phyloP scores from a whole-genome alignment of 2,113 vertebrate genomes.

The Tenrec ecaudatus region DNA sequence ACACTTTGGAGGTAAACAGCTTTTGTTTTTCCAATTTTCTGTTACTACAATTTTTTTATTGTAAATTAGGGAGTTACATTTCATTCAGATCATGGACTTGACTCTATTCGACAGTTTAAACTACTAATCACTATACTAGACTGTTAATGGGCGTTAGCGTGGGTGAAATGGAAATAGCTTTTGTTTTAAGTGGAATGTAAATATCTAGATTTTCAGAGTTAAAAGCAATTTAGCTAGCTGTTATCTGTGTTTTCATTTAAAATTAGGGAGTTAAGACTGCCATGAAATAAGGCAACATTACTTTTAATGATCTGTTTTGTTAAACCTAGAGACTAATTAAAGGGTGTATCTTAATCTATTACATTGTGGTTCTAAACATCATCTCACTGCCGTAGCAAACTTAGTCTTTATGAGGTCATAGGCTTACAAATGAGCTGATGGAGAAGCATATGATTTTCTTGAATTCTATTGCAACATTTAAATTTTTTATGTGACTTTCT shows the following conservation, averaged over 20 bases:
- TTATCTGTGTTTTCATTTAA: conserved; percentile 54
- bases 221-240: conserved; percentile 38
- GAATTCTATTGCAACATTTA: background rate
- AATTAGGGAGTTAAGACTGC: conserved; percentile 53
- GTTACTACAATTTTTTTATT: too few relatives aligned
- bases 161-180: too few relatives aligned
- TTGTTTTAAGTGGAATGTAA: background rate
- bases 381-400: conserved; percentile 29
- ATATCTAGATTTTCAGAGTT: conserved; percentile 10
- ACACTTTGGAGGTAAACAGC: background rate
- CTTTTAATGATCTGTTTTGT: conserved; percentile 67
- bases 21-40: too few relatives aligned
- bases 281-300: conserved; percentile 45
- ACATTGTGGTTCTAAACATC: conserved; percentile 24
- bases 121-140: too few relatives aligned
- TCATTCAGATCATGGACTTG: too few relatives aligned
- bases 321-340: conserved; percentile 60
- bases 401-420: conserved; percentile 72
- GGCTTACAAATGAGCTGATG: background rate
- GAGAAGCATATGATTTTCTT: conserved; percentile 42
- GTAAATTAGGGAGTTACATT: too few relatives aligned
- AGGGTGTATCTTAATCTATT: conserved; percentile 25
- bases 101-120: too few relatives aligned
- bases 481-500: background rate
- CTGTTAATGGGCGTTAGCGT: background rate